Conservation (phyloP, 2,888 invertebrate species). For the Cryptus armator region DNA sequence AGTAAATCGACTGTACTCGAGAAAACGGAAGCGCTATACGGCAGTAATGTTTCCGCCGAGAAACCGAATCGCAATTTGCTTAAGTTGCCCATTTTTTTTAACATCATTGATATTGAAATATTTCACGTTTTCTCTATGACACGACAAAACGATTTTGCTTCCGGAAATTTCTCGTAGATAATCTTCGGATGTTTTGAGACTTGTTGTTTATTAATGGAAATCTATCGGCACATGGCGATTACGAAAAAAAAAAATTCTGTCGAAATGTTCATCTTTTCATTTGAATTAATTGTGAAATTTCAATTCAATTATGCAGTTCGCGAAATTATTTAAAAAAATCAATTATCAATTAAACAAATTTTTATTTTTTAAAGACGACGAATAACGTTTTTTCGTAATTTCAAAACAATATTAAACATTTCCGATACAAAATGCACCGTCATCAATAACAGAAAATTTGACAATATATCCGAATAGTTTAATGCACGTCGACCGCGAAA, state of each 20-base stretch:
- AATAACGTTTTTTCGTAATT: too few relatives aligned
- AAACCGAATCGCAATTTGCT: constrained; percentile 11
- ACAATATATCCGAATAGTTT: not conserved
- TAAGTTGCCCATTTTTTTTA: not conserved
- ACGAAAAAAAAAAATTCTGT: too few relatives aligned
- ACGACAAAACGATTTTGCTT: constrained; percentile 1
- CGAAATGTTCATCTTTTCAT: too few relatives aligned
- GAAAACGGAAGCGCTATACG: constrained; percentile 55
- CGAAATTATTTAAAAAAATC: too few relatives aligned
- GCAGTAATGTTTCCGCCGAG: not conserved
- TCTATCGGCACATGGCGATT: too few relatives aligned
- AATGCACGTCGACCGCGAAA: not conserved
- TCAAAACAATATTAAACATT: not conserved
- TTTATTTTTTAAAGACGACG: too few relatives aligned
- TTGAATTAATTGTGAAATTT: too few relatives aligned
- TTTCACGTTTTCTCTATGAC: constrained; percentile 9
- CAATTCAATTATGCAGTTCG: too few relatives aligned
- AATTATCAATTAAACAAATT: too few relatives aligned
- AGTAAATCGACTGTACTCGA: constrained; percentile 27
- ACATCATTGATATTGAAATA: not conserved
- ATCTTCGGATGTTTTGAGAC: not conserved
- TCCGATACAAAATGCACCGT: not conserved
- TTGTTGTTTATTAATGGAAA: too few relatives aligned
- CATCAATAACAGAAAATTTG: not conserved
- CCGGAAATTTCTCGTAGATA: not conserved